Conservation (phyloP, 2,113 vertebrate genomes). For the Cavia aperea region DNA sequence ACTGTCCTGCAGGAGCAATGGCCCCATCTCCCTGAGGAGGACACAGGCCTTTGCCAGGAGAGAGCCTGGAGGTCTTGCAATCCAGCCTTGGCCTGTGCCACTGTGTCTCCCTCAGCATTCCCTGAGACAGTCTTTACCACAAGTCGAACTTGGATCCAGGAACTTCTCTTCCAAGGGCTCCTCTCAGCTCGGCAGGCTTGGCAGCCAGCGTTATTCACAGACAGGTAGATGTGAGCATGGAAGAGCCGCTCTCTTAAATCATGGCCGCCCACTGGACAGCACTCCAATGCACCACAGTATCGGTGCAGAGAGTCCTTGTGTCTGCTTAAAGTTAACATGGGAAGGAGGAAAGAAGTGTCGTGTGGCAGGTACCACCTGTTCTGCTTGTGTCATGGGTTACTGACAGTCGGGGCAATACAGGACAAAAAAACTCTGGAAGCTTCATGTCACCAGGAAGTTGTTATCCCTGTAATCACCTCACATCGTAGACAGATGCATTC, state of each 20-base stretch:
- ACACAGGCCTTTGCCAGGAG: rapidly evolving
- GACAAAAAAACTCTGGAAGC: neutral
- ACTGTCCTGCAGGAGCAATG: neutral
- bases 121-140: neutral
- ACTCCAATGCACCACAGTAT: no score
- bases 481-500: neutral
- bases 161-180: neutral
- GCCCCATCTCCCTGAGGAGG: neutral
- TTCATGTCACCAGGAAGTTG: neutral
- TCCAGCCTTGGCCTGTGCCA: neutral
- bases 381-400: neutral
- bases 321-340: neutral
- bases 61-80: neutral
- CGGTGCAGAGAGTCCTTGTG: neutral
- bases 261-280: neutral
- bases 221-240: neutral
- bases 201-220: neutral
- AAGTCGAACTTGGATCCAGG: neutral
- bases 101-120: neutral
- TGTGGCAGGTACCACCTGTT: neutral
- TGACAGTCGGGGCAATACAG: neutral
- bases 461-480: no score
- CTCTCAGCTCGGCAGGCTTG: neutral
- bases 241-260: neutral
- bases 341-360: neutral